Evolutionary conservation across 64 coral and sea anemone species (phyloP).

Genomic region (Pocillopora verrucosa): DNA sequence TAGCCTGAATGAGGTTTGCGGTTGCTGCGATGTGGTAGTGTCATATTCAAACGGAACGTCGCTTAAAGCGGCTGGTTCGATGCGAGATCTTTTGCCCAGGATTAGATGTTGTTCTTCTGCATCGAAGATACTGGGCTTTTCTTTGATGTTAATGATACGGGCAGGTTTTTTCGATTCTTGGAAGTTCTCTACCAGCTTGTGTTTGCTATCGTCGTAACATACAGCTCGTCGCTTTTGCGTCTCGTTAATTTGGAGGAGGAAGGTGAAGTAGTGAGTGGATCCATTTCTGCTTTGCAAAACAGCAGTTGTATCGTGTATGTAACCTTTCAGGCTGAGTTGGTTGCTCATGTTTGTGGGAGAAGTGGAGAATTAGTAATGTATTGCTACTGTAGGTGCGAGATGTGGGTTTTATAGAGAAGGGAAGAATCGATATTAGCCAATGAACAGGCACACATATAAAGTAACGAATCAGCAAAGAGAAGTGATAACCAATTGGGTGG

Average conservation of each 20-base stretch:
- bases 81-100: conserved; percentile 30
- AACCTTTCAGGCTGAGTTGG: neutral
- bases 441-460: too few relatives aligned
- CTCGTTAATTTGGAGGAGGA: conserved; percentile 3
- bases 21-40: neutral
- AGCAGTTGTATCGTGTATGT: neutral
- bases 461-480: too few relatives aligned
- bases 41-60: neutral
- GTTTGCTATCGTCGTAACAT: conserved; percentile 14
- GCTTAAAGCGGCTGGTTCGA: neutral
- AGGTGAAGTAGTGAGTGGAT: neutral
- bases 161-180: conserved; percentile 38
- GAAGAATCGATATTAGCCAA: too few relatives aligned
- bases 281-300: neutral
- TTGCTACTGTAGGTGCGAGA: too few relatives aligned
- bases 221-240: neutral
- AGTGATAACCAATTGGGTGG: too few relatives aligned
- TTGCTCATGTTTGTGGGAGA: neutral
- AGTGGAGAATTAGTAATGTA: too few relatives aligned
- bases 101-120: neutral
- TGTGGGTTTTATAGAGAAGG: too few relatives aligned
- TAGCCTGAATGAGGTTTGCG: neutral
- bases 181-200: neutral
- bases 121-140: conserved; percentile 35
- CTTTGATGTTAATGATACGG: conserved; percentile 15